Percentiles rank a stretch among this genome's conserved stretches.
These are phyloP conservation scores for Gymnothorax javanicus DNA, from an alignment of 2,797 vertebrate species.

Conservation along the genomic window DNA sequence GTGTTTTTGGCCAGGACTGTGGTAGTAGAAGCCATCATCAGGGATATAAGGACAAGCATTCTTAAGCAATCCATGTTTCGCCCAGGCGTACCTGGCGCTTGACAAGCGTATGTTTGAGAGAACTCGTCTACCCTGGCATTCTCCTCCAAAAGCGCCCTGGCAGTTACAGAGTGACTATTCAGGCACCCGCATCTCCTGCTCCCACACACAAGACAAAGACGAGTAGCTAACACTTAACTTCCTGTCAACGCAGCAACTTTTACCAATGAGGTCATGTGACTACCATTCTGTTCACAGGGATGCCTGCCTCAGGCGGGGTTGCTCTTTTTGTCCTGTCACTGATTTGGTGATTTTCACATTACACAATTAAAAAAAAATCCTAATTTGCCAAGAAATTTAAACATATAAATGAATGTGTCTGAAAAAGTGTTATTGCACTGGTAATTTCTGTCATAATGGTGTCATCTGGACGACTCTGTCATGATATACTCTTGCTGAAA, in stretches of 20 bases:
- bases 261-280: neutral
- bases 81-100: neutral
- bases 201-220: neutral
- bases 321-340: neutral
- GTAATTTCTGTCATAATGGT: neutral
- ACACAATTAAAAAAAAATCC: neutral
- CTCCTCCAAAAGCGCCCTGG: neutral
- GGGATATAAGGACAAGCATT: neutral
- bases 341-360: neutral
- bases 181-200: neutral
- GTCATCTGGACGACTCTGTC: neutral
- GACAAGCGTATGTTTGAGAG: neutral
- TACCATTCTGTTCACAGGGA: neutral
- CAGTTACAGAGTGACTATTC: neutral
- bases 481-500: neutral
- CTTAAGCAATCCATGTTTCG: neutral
- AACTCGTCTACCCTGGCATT: neutral
- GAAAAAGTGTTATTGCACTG: neutral
- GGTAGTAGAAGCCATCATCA: neutral
- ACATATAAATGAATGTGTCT: neutral
- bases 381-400: neutral
- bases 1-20: neutral
- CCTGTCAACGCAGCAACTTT: neutral
- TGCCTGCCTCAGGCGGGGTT: neutral
- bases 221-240: neutral